A percentile compares a stretch with the other conserved stretches of the same genome.
These are phyloP conservation scores for Neomonachus schauinslandi DNA, from an alignment of 2,113 vertebrate genomes.

Conservation along the genomic window DNA sequence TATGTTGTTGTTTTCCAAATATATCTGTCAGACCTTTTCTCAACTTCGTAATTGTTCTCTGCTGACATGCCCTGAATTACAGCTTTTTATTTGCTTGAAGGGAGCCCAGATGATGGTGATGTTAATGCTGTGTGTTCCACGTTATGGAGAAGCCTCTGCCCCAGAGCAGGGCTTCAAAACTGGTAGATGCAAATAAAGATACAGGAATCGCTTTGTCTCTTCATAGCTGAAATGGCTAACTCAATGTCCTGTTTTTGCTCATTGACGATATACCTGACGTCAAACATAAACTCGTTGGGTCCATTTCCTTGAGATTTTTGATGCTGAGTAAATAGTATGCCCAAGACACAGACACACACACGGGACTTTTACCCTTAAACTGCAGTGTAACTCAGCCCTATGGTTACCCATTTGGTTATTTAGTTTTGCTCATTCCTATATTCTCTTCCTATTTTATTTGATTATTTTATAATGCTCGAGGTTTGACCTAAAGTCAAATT, in stretches of 20 bases:
- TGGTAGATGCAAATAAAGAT: not conserved
- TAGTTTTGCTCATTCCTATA: not conserved
- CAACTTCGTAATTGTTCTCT: not conserved
- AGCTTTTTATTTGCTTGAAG: not conserved
- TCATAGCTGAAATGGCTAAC: not conserved
- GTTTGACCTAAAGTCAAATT: conserved; percentile 39
- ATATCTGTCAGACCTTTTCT: not conserved
- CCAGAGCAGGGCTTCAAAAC: not conserved
- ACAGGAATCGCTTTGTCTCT: not conserved
- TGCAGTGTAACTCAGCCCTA: not conserved
- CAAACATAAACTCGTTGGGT: not conserved
- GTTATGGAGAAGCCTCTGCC: not conserved
- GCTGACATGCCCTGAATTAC: not conserved
- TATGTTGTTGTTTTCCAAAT: not conserved
- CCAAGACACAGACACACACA: not conserved
- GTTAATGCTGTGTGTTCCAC: not conserved
- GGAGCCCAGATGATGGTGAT: not conserved
- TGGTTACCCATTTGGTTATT: not conserved
- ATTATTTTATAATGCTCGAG: conserved; percentile 24
- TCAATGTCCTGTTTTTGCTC: not conserved
- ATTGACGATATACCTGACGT: not conserved
- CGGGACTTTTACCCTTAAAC: not conserved
- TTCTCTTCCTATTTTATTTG: not conserved
- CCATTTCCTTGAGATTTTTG: not conserved
- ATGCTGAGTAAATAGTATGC: not conserved